Base-by-base conservation (phyloP, 1,140 invertebrate genomes). In the Holotrichia oblita region DNA sequence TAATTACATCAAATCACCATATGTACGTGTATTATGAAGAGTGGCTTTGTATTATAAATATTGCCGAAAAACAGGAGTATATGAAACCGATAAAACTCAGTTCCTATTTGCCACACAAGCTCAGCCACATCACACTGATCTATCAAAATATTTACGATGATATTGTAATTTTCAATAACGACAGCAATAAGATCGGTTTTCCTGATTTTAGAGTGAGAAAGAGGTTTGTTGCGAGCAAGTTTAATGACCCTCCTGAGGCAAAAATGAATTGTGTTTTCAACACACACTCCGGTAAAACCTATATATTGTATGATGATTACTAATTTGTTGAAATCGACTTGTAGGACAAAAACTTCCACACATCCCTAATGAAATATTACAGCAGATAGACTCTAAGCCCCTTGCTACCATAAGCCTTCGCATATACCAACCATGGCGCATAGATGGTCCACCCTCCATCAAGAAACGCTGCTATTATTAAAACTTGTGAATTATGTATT, bases 1-100 rank as follows among this genome's bases (percentile, higher is more conserved):
- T 78, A 74, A 77, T n/a, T n/a, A n/a, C n/a, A n/a, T n/a, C n/a
- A n/a, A n/a, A n/a, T n/a, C n/a, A n/a, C n/a, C n/a, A n/a, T 27
- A 61, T 69, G 61, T 77, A 77, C 64, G 27, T 77, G 22, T 77
- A 69, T 59, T 17, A 77, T 59, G 64, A 77, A 20, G 61, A 78
- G 27, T 77, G 22, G 27, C 48, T 77, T 14, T 77, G 76, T 22
- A 69, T 77, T 69, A 14, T 77, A 24, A 59, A 22, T 40, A 14
- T 59, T 59, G 55, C 6, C 12, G 55, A n/a, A n/a, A n/a, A n/a
- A n/a, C n/a, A n/a, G n/a, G n/a, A 59, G 4, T 3, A 69, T 69
- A 69, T 77, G 20, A n/a, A n/a, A n/a, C n/a, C n/a, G n/a, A n/a
- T n/a, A n/a, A n/a, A n/a, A n/a, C n/a, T n/a, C n/a, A n/a, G 20